phyloP scores from a whole-genome alignment of 2,113 vertebrate genomes.

The Oostethus manadensis region DNA sequence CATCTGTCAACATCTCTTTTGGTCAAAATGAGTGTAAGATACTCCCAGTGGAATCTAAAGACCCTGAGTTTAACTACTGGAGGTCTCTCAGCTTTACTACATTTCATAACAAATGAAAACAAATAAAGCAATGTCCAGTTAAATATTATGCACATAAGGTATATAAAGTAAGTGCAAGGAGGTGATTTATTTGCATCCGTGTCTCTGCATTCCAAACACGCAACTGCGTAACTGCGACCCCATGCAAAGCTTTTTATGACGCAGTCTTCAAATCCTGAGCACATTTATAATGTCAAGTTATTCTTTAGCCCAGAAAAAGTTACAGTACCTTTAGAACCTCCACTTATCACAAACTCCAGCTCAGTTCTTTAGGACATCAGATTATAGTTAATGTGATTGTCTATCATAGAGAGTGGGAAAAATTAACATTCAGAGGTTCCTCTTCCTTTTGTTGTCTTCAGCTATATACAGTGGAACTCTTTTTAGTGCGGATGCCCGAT shows the following conservation, averaged over 20 bases:
- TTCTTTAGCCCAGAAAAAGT: neutral
- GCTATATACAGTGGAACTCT: neutral
- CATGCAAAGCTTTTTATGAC: slow-evolving; percentile 6
- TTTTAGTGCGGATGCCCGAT: too few relatives aligned
- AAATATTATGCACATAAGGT: slow-evolving; percentile 17
- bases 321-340: neutral
- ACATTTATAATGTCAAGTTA: neutral
- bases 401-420: neutral
- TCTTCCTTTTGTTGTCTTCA: neutral
- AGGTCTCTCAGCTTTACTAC: slow-evolving; percentile 32
- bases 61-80: slow-evolving; percentile 25
- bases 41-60: slow-evolving; percentile 36
- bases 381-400: neutral
- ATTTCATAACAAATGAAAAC: slow-evolving; percentile 17
- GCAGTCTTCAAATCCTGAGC: neutral
- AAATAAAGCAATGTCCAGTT: slow-evolving; percentile 37
- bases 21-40: slow-evolving; percentile 44
- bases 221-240: neutral
- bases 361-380: neutral
- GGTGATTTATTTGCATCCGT: neutral
- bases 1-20: slow-evolving; percentile 19
- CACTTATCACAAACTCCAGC: neutral
- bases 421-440: neutral
- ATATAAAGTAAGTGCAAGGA: slow-evolving; percentile 1
- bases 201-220: slow-evolving; percentile 1